These are phyloP conservation scores for Drosophila nasuta DNA, from an alignment of 1,140 invertebrate genomes.

Conservation along the genomic window DNA sequence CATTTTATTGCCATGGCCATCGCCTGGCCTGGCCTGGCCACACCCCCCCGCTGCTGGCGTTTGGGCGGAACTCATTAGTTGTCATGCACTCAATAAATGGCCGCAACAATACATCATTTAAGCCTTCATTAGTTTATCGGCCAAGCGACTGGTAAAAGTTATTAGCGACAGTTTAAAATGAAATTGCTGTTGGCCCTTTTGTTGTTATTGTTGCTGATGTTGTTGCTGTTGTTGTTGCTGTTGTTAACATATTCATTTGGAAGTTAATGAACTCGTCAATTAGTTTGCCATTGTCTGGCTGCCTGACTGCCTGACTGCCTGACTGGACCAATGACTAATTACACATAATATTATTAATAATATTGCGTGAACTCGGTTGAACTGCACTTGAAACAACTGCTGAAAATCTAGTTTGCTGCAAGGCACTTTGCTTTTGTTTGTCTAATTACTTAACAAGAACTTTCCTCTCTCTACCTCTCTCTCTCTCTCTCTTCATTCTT, in stretches of 20 bases:
- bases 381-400: neutral
- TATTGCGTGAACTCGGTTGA: neutral
- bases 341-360: constrained; percentile 58
- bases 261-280: constrained; percentile 81
- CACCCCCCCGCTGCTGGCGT: constrained; percentile 31
- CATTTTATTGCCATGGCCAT: constrained; percentile 64
- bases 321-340: constrained; percentile 57
- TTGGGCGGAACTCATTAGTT: constrained; percentile 43
- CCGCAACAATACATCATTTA: constrained; percentile 78
- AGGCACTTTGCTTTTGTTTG: neutral
- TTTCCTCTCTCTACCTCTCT: neutral
- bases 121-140: constrained; percentile 79
- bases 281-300: constrained; percentile 71
- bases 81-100: constrained; percentile 50
- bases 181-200: constrained; percentile 60
- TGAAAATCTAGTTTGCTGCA: neutral
- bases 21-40: constrained; percentile 17
- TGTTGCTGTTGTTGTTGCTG: constrained; percentile 9
- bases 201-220: constrained; percentile 8
- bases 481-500: too few species aligned
- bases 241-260: constrained; percentile 75
- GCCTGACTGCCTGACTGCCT: too few species aligned
- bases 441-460: constrained; percentile 14
- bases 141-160: constrained; percentile 68
- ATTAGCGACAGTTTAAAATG: constrained; percentile 82